Evolutionary conservation across 2,797 vertebrate species (phyloP).

Genomic region (Hypotaenidia okinawae): DNA sequence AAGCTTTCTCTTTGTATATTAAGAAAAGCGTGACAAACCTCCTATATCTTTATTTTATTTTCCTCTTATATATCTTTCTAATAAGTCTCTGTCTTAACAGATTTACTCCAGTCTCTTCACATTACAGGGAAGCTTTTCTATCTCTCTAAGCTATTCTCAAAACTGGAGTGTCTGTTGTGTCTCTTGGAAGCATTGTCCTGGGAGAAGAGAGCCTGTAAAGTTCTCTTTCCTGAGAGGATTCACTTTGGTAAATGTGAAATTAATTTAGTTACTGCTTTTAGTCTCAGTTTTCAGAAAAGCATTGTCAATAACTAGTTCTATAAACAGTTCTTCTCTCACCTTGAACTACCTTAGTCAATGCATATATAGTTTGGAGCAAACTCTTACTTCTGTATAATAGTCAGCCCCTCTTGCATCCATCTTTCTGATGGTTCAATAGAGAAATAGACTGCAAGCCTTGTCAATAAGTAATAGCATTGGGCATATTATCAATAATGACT

Average conservation of each 20-base stretch:
- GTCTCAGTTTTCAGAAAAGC: neutral
- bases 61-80: neutral
- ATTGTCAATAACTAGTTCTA: neutral
- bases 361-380: neutral
- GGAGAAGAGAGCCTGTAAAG: neutral
- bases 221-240: neutral
- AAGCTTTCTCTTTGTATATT: neutral
- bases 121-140: neutral
- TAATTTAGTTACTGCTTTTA: neutral
- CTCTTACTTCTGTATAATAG: neutral
- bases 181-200: neutral
- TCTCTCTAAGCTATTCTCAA: neutral
- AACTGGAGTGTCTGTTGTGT: neutral
- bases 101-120: neutral
- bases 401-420: neutral
- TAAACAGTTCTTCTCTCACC: neutral
- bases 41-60: neutral
- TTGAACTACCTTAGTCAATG: neutral
- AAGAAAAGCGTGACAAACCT: neutral
- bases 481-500: neutral
- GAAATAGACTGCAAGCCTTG: neutral
- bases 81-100: neutral
- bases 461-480: neutral
- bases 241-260: neutral
- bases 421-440: neutral